phyloP scores from a whole-genome alignment of 1,140 invertebrate genomes.

The Oncopodura yosiiana region DNA sequence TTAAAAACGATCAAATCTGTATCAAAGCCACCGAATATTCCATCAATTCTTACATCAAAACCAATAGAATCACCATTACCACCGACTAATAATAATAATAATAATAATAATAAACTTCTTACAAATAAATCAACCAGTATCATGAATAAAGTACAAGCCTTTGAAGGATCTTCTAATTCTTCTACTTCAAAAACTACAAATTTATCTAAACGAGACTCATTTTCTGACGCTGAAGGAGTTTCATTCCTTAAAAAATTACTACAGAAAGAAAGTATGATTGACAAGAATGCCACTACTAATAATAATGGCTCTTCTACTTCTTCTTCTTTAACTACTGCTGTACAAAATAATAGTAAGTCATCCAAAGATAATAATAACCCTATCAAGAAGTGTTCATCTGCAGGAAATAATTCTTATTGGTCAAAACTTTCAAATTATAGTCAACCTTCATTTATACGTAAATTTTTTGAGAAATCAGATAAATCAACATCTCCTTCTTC shows the following conservation, averaged over 20 bases:
- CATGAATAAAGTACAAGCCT: background rate
- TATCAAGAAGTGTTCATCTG: constrained; percentile 30
- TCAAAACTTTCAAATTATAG: constrained; percentile 23
- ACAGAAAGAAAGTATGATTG: constrained; percentile 21
- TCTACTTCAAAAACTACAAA: background rate
- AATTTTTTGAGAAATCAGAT: constrained; percentile 31
- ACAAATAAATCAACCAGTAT: background rate
- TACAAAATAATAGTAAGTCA: background rate
- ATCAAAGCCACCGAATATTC: constrained; percentile 10
- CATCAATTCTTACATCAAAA: constrained; percentile 8
- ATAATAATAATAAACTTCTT: background rate
- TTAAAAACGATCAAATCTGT: background rate
- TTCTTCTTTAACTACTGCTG: background rate
- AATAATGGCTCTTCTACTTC: too few relatives aligned
- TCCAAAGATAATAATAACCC: constrained; percentile 7
- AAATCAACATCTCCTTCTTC: too few relatives aligned
- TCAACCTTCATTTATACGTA: constrained; percentile 28
- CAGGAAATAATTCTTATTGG: constrained; percentile 30
- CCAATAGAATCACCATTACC: background rate
- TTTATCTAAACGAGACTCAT: constrained; percentile 17
- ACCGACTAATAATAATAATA: background rate
- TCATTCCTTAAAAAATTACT: constrained; percentile 24
- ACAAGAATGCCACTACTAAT: background rate
- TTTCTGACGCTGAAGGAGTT: constrained; percentile 29
- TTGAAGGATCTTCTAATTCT: background rate